Evolutionary conservation across 64 coral and sea anemone genomes (phyloP).

Genomic region (Hydrozoanthus tunicans): DNA sequence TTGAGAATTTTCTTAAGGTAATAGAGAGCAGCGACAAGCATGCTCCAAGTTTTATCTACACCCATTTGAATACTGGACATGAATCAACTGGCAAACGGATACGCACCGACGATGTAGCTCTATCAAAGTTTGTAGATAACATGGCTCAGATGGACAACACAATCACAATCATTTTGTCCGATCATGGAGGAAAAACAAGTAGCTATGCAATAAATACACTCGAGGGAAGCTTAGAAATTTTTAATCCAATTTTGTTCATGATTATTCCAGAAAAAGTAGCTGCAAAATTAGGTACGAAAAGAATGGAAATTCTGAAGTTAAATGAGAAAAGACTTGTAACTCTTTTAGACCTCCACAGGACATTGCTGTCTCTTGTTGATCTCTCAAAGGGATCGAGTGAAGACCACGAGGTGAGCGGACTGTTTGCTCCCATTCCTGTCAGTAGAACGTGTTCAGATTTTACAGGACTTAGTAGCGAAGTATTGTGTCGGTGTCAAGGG

Average conservation of each 20-base stretch:
- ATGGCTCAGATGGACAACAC: conserved; percentile 71
- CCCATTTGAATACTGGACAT: conserved; percentile 88
- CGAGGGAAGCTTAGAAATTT: conserved; percentile 80
- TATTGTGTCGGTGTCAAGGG: conserved; percentile 79
- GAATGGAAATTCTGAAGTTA: conserved; percentile 64
- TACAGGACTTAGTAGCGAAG: conserved; percentile 68
- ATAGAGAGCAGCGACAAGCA: conserved; percentile 48
- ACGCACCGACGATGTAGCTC: conserved; percentile 68
- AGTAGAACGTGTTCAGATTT: conserved; percentile 90
- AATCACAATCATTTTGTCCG: conserved; percentile 80
- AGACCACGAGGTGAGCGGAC: conserved; percentile 38
- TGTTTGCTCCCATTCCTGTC: conserved; percentile 64
- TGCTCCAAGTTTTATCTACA: conserved; percentile 74
- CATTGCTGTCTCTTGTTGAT: conserved; percentile 48
- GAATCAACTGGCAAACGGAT: conserved; percentile 78
- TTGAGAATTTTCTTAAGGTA: conserved; percentile 40
- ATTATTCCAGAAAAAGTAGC: conserved; percentile 87
- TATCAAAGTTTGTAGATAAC: conserved; percentile 67
- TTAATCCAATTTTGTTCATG: conserved; percentile 93
- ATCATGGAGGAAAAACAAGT: conserved; percentile 91
- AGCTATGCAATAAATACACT: conserved; percentile 74
- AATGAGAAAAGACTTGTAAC: conserved; percentile 90
- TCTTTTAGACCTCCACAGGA: conserved; percentile 65
- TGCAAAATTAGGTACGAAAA: conserved; percentile 63
- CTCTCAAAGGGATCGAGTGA: background rate